Conservation (phyloP, 23 tunicate species). For the Trididemnum miniatum region DNA sequence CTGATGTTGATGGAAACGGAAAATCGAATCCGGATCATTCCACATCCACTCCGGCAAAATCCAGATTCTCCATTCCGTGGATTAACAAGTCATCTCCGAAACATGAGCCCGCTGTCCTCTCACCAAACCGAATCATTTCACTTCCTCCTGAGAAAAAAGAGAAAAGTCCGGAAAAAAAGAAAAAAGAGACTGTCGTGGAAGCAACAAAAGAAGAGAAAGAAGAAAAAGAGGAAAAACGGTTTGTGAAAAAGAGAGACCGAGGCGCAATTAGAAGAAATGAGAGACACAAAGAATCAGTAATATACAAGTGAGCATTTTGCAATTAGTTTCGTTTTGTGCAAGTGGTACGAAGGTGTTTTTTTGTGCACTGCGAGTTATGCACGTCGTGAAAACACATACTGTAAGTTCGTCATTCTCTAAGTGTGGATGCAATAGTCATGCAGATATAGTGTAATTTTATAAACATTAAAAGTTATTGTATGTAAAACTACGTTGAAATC, state of each 20-base stretch:
- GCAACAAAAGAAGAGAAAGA: not conserved
- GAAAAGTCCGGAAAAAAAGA: not conserved
- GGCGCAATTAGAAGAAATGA: conserved; percentile 11
- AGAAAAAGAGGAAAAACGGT: not conserved
- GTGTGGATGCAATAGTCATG: too few species aligned
- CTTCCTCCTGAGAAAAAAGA: not conserved
- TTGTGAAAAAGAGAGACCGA: not conserved
- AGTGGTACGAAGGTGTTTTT: too few species aligned
- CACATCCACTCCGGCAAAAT: conserved; percentile 26
- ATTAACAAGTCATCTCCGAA: conserved; percentile 8
- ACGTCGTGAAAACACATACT: too few species aligned
- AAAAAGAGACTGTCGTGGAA: not conserved
- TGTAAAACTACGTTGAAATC: too few species aligned
- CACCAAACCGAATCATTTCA: not conserved
- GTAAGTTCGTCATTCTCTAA: too few species aligned
- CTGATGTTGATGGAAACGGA: conserved; percentile 19
- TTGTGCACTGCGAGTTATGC: too few species aligned
- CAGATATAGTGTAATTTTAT: too few species aligned
- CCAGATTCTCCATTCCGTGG: conserved; percentile 55
- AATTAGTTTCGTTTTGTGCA: too few species aligned
- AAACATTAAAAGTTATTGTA: too few species aligned
- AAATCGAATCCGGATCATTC: not conserved
- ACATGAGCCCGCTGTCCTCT: not conserved
- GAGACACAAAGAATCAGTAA: conserved; percentile 18
- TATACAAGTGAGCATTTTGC: conserved; percentile 39